Evolutionary conservation across 2,888 invertebrate genomes (phyloP).

Genomic region (Lasioglossum pauxillum): DNA sequence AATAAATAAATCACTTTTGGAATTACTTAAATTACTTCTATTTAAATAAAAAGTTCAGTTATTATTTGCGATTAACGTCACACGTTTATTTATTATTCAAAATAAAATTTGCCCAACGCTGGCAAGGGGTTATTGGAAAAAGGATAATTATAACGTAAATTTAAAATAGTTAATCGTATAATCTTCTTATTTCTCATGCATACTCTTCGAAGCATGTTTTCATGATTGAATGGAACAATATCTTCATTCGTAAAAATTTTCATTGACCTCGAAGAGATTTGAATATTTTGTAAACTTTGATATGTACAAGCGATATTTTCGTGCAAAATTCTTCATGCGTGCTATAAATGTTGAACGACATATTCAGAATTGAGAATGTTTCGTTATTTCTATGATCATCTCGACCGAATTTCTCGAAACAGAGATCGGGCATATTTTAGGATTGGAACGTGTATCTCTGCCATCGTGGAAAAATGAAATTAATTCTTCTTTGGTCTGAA

Average conservation of each 20-base stretch:
- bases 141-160: neutral
- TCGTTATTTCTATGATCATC: neutral
- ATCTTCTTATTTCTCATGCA: neutral
- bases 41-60: too few relatives aligned
- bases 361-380: neutral
- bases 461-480: neutral
- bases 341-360: neutral
- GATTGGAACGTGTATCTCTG: slow-evolving; percentile 25
- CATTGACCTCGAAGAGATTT: neutral
- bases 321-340: neutral
- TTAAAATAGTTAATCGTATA: neutral
- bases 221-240: neutral
- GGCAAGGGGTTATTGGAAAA: neutral
- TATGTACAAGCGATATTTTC: neutral
- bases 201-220: neutral
- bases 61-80: too few relatives aligned
- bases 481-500: slow-evolving; percentile 18
- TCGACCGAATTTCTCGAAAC: neutral
- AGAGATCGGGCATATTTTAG: slow-evolving; percentile 25
- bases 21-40: too few relatives aligned
- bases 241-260: neutral
- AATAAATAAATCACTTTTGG: too few relatives aligned
- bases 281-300: neutral
- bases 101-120: too few relatives aligned
- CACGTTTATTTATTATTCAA: too few relatives aligned